Conservation (phyloP, 2,888 invertebrate genomes). For the Choristoneura rosaceana region DNA sequence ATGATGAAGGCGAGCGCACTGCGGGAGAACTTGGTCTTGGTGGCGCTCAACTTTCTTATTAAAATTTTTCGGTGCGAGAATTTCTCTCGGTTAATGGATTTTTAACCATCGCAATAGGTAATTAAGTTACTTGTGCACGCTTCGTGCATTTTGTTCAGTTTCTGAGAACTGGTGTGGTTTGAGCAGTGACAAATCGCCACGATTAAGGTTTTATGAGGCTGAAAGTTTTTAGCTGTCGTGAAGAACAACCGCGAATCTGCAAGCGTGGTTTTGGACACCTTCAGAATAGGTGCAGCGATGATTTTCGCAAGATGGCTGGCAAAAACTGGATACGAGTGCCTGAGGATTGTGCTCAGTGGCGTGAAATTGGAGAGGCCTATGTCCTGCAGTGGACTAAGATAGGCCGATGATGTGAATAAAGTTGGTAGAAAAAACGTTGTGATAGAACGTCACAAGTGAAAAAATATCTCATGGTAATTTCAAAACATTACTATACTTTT, state of each 20-base stretch:
- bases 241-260: neutral
- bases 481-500: too few relatives aligned
- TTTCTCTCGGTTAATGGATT: slow-evolving; percentile 71
- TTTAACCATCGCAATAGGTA: slow-evolving; percentile 64
- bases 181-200: slow-evolving; percentile 30
- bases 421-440: too few relatives aligned
- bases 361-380: too few relatives aligned
- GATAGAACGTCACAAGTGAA: too few relatives aligned
- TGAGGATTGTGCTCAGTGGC: too few relatives aligned
- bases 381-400: too few relatives aligned
- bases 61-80: slow-evolving; percentile 71
- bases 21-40: slow-evolving; percentile 39
- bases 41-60: slow-evolving; percentile 68
- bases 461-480: too few relatives aligned
- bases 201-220: slow-evolving; percentile 15
- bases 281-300: neutral
- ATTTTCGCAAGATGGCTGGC: too few relatives aligned
- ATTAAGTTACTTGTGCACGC: slow-evolving; percentile 61
- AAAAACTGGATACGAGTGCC: too few relatives aligned
- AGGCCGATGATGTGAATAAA: too few relatives aligned
- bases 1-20: slow-evolving; percentile 15
- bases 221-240: neutral
- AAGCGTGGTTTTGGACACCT: too few relatives aligned
- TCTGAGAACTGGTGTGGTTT: slow-evolving; percentile 16
- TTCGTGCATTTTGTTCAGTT: slow-evolving; percentile 46